Evolutionary conservation across 2,888 invertebrate genomes (phyloP), one percentile per base, ranked within the genome.

Genomic region (Philaethria dido): DNA sequence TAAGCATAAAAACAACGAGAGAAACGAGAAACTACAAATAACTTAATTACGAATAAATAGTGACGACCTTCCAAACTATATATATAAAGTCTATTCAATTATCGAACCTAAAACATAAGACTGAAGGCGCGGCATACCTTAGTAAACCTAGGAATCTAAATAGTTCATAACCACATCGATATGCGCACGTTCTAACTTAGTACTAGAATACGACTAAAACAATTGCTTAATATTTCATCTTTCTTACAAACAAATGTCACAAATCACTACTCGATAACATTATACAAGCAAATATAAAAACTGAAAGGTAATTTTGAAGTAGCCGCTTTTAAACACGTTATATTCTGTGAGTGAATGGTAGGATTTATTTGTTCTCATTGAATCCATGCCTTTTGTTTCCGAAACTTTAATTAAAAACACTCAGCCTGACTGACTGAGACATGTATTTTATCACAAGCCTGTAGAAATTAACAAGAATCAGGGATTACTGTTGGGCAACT

Each of bases 101-200:
- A 85, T 76, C 74, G 69, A 73, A 73, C 73, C 79, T 82, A 74
- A 77, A 88, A 90, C 88, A 87, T 87, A 87, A 89, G 86, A 88
- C 86, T 77, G 77, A 77, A 80, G 78, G 84, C 86, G 86, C 87
- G 85, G 85, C 84, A 75, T 73, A 74, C 71, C 62, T 82, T 76
- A 81, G 76, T 80, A 80, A 69, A 84, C 72, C 86, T 92, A 92
- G 85, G 86, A 88, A 88, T 86, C 45, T 22, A 45, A 81, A 84
- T 82, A 78, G 78, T 78, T 80, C 80, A 88, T 87, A 87, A 90
- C 84, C 87, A 86, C 82, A 79, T 84, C 78, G 91, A 91, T 92
- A 90, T 92, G 89, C 88, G 84, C 82, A 86, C 78, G 81, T 86
- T 88, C 72, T 80, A 88, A 87, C 86, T 87, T 89, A 89, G 83